A percentile compares a stretch with the other conserved stretches of the same genome.
phyloP scores from a whole-genome alignment of 1,140 invertebrate genomes.

The Drusus annulatus region DNA sequence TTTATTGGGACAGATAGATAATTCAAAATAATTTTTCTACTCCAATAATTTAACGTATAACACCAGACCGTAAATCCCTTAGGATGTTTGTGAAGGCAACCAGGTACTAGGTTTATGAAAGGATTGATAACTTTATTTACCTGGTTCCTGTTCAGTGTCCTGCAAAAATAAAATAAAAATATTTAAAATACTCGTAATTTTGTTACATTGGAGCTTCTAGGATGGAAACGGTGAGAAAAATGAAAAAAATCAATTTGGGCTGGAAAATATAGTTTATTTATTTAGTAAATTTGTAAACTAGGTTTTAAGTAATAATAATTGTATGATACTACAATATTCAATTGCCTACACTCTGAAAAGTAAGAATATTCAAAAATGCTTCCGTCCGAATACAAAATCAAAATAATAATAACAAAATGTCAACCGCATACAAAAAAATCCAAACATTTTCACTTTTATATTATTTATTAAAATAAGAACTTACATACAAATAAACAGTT shows the following conservation, averaged over 20 bases:
- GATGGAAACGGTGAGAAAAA: background rate
- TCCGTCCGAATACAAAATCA: background rate
- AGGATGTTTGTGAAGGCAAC: too few relatives aligned
- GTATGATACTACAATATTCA: slow-evolving; percentile 12
- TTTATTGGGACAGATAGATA: too few relatives aligned
- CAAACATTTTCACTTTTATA: slow-evolving; percentile 1
- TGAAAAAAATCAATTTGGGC: slow-evolving; percentile 32
- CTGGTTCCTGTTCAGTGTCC: too few relatives aligned
- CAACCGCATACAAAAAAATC: slow-evolving; percentile 2
- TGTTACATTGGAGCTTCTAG: too few relatives aligned
- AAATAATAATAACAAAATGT: slow-evolving; percentile 15
- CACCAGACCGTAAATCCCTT: too few relatives aligned
- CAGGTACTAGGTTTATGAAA: too few relatives aligned
- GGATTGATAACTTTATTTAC: too few relatives aligned
- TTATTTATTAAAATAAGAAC: slow-evolving; percentile 26
- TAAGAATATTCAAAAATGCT: slow-evolving; percentile 11
- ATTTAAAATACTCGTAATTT: too few relatives aligned
- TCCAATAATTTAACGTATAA: too few relatives aligned
- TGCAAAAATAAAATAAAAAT: too few relatives aligned
- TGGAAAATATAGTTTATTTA: slow-evolving; percentile 52
- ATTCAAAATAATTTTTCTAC: too few relatives aligned
- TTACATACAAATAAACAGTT: slow-evolving; percentile 6
- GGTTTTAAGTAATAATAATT: slow-evolving; percentile 22
- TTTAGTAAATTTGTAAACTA: slow-evolving; percentile 37
- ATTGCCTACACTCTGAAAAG: background rate